These are phyloP conservation scores for Deroplatys truncata DNA, from an alignment of 2,888 invertebrate species.

Conservation along the genomic window DNA sequence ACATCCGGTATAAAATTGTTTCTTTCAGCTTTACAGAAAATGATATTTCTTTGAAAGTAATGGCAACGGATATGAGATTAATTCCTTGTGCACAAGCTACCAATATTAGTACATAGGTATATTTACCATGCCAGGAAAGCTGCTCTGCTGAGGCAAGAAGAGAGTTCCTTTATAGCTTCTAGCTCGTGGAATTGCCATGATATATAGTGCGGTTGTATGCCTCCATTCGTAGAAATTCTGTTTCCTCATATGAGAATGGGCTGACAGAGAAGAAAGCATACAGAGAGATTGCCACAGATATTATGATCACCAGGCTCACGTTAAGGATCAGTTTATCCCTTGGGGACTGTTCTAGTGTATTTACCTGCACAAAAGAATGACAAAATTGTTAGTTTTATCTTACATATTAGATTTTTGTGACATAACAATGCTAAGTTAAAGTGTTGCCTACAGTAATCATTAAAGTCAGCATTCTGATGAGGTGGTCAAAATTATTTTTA, in stretches of 20 bases:
- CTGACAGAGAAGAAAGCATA: conserved; percentile 10
- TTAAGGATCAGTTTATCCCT: background rate
- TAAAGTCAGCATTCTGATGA: too few relatives aligned
- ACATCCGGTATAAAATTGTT: too few relatives aligned
- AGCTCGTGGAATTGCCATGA: background rate
- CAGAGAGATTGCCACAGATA: background rate
- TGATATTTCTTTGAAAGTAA: too few relatives aligned
- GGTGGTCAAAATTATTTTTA: too few relatives aligned
- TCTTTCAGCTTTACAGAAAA: too few relatives aligned
- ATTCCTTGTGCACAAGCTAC: too few relatives aligned
- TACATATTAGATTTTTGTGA: background rate
- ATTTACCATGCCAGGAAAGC: background rate
- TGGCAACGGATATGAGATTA: too few relatives aligned
- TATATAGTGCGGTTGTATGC: background rate
- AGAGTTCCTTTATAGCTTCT: background rate
- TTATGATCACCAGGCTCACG: background rate
- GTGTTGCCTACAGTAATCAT: too few relatives aligned
- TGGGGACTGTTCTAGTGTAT: background rate
- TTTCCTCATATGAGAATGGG: background rate
- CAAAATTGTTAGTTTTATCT: background rate
- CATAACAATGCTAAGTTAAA: too few relatives aligned
- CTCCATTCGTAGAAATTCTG: background rate
- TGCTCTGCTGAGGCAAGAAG: background rate
- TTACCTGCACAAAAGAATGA: background rate
- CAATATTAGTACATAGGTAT: background rate